A percentile compares a stretch with the other conserved stretches of the same genome.
Evolutionary conservation across 2,888 invertebrate genomes (phyloP).

Genomic region (Eupithecia subfuscata): DNA sequence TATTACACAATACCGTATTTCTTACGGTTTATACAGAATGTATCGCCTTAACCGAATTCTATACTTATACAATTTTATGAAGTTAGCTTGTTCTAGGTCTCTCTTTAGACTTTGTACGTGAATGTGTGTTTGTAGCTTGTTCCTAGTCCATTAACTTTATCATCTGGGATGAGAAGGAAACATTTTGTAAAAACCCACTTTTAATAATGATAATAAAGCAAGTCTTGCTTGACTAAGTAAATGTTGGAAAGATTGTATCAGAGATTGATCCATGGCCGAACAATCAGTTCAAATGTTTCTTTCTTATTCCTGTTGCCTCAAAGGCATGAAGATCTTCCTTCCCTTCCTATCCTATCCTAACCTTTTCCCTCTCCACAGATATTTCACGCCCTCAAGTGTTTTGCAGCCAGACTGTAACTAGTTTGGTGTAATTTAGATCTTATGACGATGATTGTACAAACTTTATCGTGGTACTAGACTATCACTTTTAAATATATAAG

Average conservation of each 20-base stretch:
- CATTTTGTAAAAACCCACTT: constrained; percentile 2
- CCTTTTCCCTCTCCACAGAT: constrained; percentile 51
- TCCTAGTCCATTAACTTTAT: constrained; percentile 26
- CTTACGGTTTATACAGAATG: constrained; percentile 55
- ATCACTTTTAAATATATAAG: constrained; percentile 11
- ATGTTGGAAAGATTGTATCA: neutral
- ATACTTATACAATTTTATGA: constrained; percentile 57
- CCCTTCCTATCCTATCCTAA: constrained; percentile 11
- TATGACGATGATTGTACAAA: constrained; percentile 58
- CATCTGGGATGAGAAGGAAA: constrained; percentile 13
- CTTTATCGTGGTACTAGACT: constrained; percentile 51
- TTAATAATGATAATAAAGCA: neutral
- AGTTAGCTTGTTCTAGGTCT: constrained; percentile 53
- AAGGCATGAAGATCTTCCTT: constrained; percentile 7
- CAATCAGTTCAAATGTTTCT: constrained; percentile 11
- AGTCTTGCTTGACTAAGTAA: neutral
- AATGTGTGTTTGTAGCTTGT: constrained; percentile 35
- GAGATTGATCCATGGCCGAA: neutral
- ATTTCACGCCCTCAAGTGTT: constrained; percentile 43
- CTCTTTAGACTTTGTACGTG: constrained; percentile 41
- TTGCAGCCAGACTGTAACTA: constrained; percentile 21
- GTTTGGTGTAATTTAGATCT: constrained; percentile 43
- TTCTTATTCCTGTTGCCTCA: constrained; percentile 13
- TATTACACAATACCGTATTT: constrained; percentile 37
- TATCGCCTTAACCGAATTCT: constrained; percentile 70